These are phyloP conservation scores for Corbicula japonica DNA, from an alignment of 2,888 invertebrate genomes.

Conservation along the genomic window DNA sequence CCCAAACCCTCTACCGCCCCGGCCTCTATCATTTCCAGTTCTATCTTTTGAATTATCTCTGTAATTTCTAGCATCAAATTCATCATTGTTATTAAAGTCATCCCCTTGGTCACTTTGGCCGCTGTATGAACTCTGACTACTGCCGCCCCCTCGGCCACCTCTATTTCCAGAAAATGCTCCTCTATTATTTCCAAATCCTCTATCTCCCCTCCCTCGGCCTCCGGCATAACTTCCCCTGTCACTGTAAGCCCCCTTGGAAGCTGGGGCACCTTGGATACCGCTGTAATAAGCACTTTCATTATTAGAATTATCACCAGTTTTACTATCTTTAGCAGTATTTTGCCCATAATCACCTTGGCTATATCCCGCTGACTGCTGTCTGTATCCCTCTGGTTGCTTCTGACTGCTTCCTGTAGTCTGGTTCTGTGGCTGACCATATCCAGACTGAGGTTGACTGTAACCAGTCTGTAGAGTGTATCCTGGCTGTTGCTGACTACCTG, in stretches of 20 bases:
- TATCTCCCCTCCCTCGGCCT: background rate
- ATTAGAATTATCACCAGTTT: conserved; percentile 12
- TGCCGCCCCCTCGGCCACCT: conserved; percentile 7
- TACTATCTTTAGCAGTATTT: conserved; percentile 3
- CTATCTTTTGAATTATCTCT: conserved; percentile 18
- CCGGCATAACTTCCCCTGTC: background rate
- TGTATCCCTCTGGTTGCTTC: background rate
- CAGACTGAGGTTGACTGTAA: conserved; percentile 1
- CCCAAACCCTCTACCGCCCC: conserved; percentile 8
- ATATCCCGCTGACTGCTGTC: background rate
- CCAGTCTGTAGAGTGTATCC: background rate
- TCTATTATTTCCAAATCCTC: background rate
- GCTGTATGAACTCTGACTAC: background rate
- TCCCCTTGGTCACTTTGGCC: background rate
- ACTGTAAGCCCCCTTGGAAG: background rate
- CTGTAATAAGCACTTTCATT: conserved; percentile 24
- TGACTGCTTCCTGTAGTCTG: conserved; percentile 11
- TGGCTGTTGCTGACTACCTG: conserved; percentile 3
- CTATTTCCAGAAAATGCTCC: background rate
- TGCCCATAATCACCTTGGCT: conserved; percentile 14
- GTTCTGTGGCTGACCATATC: background rate
- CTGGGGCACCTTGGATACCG: conserved; percentile 3
- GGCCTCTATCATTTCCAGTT: background rate
- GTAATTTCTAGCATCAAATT: conserved; percentile 32
- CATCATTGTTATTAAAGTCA: conserved; percentile 6